A percentile compares a stretch with the other conserved stretches of the same genome.
These are phyloP conservation scores for Champsocephalus esox DNA, from an alignment of 2,797 vertebrate genomes.

Conservation along the genomic window DNA sequence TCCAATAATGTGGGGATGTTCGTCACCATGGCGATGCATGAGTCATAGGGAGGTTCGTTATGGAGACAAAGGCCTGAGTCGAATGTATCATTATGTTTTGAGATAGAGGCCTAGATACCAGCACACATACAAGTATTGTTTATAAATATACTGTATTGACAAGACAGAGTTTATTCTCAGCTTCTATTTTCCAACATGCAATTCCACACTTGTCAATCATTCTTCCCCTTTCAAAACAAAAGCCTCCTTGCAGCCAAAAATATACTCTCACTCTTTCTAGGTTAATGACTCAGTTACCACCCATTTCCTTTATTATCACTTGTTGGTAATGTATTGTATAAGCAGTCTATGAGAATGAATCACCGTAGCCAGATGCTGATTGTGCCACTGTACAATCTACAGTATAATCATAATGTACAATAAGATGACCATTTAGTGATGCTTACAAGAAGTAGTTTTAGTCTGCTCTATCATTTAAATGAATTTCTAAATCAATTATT, in stretches of 20 bases:
- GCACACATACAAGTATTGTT: conserved; percentile 17
- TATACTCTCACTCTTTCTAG: neutral
- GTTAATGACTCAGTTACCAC: conserved; percentile 7
- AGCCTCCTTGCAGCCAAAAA: conserved; percentile 9
- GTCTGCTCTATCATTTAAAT: no score
- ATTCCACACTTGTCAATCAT: conserved; percentile 37
- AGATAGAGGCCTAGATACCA: conserved; percentile 46
- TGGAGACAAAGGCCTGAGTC: conserved; percentile 52
- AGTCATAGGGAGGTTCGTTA: conserved; percentile 54
- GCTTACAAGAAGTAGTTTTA: no score
- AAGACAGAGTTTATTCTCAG: neutral
- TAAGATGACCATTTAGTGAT: no score
- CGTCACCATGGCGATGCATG: conserved; percentile 58
- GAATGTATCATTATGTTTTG: conserved; percentile 47
- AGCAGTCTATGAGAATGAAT: neutral
- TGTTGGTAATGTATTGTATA: neutral
- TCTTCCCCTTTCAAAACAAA: conserved; percentile 32
- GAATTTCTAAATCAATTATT: no score
- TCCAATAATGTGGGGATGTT: conserved; percentile 45
- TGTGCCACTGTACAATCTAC: no score
- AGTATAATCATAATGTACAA: no score
- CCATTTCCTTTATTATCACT: neutral
- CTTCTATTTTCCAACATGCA: conserved; percentile 3
- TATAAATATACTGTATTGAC: conserved; percentile 23
- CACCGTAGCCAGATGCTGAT: no score